Evolutionary conservation across 2,797 vertebrate genomes (phyloP).

Genomic region (Limosa lapponica): DNA sequence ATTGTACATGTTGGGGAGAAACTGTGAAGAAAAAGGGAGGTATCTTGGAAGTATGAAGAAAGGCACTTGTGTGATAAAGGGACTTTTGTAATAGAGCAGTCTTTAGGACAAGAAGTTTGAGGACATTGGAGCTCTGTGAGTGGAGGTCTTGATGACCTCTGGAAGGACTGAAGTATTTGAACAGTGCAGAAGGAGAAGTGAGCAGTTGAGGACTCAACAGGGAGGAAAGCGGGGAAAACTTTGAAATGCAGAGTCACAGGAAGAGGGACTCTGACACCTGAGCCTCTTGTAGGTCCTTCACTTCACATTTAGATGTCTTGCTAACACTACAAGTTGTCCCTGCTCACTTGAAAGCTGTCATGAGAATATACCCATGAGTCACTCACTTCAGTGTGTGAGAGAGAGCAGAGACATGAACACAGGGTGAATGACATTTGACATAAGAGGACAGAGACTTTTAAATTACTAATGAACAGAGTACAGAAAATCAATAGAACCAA

Average conservation of each 20-base stretch:
- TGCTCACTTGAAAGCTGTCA: background rate
- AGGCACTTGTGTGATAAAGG: background rate
- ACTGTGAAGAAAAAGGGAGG: background rate
- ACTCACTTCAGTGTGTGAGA: background rate
- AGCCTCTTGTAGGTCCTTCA: background rate
- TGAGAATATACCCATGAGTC: background rate
- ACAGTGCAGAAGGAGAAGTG: background rate
- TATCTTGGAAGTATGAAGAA: background rate
- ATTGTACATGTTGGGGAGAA: background rate
- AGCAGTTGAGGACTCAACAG: background rate
- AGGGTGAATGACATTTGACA: background rate
- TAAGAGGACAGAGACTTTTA: background rate
- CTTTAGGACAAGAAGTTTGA: background rate
- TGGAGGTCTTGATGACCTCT: background rate
- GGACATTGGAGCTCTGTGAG: background rate
- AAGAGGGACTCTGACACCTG: background rate
- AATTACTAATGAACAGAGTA: background rate
- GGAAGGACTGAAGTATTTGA: background rate
- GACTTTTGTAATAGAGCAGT: background rate
- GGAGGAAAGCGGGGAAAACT: background rate
- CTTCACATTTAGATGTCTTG: background rate
- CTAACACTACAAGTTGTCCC: background rate
- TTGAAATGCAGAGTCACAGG: background rate
- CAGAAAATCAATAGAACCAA: background rate
- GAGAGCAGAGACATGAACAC: background rate